Base-by-base conservation (phyloP, 2,888 invertebrate genomes). In the Tenthredo mesomela region DNA sequence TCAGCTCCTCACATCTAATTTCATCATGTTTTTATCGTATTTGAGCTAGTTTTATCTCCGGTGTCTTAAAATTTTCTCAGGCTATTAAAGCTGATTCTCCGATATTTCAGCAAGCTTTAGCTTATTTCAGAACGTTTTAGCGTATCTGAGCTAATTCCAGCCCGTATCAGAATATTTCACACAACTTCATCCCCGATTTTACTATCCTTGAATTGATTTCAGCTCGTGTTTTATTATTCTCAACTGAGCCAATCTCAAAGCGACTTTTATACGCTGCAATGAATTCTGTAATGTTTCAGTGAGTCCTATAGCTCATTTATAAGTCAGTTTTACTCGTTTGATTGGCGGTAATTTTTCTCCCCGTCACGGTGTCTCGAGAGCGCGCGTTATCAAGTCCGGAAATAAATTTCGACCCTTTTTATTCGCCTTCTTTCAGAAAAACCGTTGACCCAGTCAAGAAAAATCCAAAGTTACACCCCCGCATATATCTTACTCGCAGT, bases 391-490 rank as follows among this genome's bases (percentile, higher is more conserved):
- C 67, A 67, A 67, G 29, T 6, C 67, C 67, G 18, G 29, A 67
- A 33, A 67, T 67, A 67, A 67, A 67, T 67, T 33, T 33, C 67
- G 18, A 18, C 67, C 67, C 67, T 67, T 33, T 70, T 33, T 37
- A 5, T n/a, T 70, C 18, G 0, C 70, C n/a, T 2, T n/a, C 33
- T 37, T 70, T 70, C 43, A 67, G 67, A 7, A 7, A 33, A 73
- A 73, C 43, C 43, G 40, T 73, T 73, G 71, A 73, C 71, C 71
- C n/a, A n/a, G 40, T 73, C 43, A 25, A 40, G 71, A 73, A 18
- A 70, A 73, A 67, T 67, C 29, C 29, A 18, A 73, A 73, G 43
- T 73, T 43, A 73, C 43, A 43, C 40, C 29, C 40, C 25, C n/a
- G 40, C 1, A 40, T 73, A 37, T 73, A 73, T 43, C 25, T 43